A percentile compares a stretch with the other conserved stretches of the same genome.
phyloP scores from a whole-genome alignment of 1,140 invertebrate species.

The Drosophila persimilis region DNA sequence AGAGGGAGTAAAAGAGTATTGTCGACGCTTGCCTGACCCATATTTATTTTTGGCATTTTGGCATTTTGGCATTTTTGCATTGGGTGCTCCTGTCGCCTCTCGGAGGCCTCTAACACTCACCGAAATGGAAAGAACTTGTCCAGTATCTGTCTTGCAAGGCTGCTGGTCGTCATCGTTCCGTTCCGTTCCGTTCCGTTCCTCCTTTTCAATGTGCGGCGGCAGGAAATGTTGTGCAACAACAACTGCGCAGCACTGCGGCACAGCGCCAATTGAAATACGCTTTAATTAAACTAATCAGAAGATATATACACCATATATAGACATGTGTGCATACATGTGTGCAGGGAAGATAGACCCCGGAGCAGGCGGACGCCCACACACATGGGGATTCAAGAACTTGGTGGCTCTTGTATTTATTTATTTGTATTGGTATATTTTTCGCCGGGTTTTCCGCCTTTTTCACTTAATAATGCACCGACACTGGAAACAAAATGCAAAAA shows the following conservation, averaged over 20 bases:
- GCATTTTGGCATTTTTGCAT: conserved; percentile 42
- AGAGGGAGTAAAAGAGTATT: conserved; percentile 7
- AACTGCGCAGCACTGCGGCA: conserved; percentile 50
- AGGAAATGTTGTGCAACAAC: conserved; percentile 53
- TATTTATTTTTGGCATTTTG: conserved; percentile 75
- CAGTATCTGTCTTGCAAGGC: conserved; percentile 69
- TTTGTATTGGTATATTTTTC: conserved; percentile 26
- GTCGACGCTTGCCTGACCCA: conserved; percentile 52
- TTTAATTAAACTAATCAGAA: conserved; percentile 80
- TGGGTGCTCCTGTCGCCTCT: neutral
- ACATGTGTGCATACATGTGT: conserved; percentile 50
- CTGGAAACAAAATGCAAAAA: conserved; percentile 35
- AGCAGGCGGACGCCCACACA: too few relatives aligned
- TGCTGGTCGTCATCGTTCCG: conserved; percentile 61
- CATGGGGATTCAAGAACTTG: conserved; percentile 8
- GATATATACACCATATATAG: conserved; percentile 49
- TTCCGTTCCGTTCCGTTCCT: conserved; percentile 12
- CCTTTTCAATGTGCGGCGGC: conserved; percentile 12
- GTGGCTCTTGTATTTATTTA: conserved; percentile 21
- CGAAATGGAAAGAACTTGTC: conserved; percentile 77
- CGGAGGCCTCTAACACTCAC: conserved; percentile 35
- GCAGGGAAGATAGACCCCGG: conserved; percentile 8
- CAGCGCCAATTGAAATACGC: conserved; percentile 70
- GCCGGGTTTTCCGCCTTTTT: neutral
- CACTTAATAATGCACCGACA: conserved; percentile 25